Evolutionary conservation across 2,888 invertebrate species (phyloP).

Genomic region (Esperia sulphurella): DNA sequence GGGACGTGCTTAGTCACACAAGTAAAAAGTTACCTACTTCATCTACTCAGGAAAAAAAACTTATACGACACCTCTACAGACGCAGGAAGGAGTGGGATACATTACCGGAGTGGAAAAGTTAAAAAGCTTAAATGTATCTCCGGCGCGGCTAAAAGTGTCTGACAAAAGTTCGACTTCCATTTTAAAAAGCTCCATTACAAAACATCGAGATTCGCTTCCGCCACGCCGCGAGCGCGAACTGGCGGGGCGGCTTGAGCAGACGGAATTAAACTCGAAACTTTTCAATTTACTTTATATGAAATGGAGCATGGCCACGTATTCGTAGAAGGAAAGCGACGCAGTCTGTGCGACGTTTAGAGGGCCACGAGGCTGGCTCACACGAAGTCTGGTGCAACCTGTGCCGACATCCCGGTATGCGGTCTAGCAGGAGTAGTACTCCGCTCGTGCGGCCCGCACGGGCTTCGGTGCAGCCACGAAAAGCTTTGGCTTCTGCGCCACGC

Average conservation of each 20-base stretch:
- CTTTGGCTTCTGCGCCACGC: slow-evolving; percentile 45
- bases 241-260: slow-evolving; percentile 57
- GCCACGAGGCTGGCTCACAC: background rate
- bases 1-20: slow-evolving; percentile 48
- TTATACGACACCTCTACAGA: slow-evolving; percentile 65
- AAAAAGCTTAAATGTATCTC: slow-evolving; percentile 80
- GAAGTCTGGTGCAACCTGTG: background rate
- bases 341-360: background rate
- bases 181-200: slow-evolving; percentile 80
- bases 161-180: slow-evolving; percentile 80
- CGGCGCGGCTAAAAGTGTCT: slow-evolving; percentile 78
- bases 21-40: slow-evolving; percentile 58
- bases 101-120: slow-evolving; percentile 79
- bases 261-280: slow-evolving; percentile 72
- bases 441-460: slow-evolving; percentile 21
- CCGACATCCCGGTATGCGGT: background rate
- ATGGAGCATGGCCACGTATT: slow-evolving; percentile 50
- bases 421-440: background rate
- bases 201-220: slow-evolving; percentile 79
- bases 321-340: background rate
- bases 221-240: slow-evolving; percentile 62
- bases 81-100: slow-evolving; percentile 70
- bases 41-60: slow-evolving; percentile 61
- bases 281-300: slow-evolving; percentile 71
- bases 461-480: slow-evolving; percentile 34